Conservation (phyloP, 1,140 invertebrate species). For the Anthonomus grandis region DNA sequence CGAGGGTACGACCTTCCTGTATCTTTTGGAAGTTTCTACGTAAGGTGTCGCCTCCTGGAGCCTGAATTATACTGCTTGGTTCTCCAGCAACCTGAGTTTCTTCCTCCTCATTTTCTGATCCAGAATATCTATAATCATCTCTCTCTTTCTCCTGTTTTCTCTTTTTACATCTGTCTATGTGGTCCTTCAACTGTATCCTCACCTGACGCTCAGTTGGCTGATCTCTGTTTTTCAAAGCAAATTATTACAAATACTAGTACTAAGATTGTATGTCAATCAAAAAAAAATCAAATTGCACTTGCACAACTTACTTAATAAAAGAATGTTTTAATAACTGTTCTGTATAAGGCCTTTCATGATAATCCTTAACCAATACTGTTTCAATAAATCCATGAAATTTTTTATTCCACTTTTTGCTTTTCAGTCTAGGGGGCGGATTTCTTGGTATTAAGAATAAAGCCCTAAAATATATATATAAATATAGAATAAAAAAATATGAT, state of each 20-base stretch:
- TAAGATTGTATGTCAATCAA: neutral
- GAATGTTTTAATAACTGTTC: slow-evolving; percentile 96
- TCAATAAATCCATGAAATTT: slow-evolving; percentile 91
- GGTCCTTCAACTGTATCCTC: slow-evolving; percentile 97
- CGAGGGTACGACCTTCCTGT: slow-evolving; percentile 76
- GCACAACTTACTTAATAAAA: slow-evolving; percentile 65
- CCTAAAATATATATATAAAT: slow-evolving; percentile 9
- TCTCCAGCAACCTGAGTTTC: slow-evolving; percentile 80
- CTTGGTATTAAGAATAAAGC: slow-evolving; percentile 50
- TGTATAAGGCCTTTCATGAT: slow-evolving; percentile 96
- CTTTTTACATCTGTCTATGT: slow-evolving; percentile 96
- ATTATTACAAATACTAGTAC: neutral
- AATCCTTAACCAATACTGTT: slow-evolving; percentile 92
- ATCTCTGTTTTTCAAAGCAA: slow-evolving; percentile 58
- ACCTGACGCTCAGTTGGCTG: slow-evolving; percentile 98
- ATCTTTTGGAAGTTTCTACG: slow-evolving; percentile 97
- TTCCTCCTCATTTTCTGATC: slow-evolving; percentile 87
- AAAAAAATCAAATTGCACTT: neutral
- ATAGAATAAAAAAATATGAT: no score
- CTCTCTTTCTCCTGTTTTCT: slow-evolving; percentile 87
- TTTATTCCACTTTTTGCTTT: slow-evolving; percentile 98
- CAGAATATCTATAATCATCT: slow-evolving; percentile 80
- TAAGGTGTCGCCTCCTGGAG: slow-evolving; percentile 84
- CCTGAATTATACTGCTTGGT: slow-evolving; percentile 86
- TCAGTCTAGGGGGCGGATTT: slow-evolving; percentile 71